Conservation (phyloP, 37 sponge, comb jelly and placozoan genomes). For the Beroe ovata region DNA sequence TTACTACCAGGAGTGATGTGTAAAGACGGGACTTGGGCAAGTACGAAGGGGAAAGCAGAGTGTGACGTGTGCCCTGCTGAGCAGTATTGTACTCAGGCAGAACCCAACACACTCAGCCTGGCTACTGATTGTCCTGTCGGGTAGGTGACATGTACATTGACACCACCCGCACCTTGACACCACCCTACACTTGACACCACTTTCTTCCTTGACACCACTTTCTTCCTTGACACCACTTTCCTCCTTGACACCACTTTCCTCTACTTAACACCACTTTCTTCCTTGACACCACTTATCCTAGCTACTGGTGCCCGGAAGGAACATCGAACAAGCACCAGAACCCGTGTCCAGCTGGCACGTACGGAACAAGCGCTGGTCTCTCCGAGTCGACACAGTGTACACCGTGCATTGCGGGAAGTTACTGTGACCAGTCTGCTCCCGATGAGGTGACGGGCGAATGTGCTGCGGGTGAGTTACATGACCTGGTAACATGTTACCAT, state of each 20-base stretch:
- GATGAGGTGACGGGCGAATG: neutral
- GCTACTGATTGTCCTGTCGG: constrained; percentile 45
- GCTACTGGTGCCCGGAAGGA: constrained; percentile 50
- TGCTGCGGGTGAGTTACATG: constrained; percentile 38
- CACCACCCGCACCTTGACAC: too few species aligned
- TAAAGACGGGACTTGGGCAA: constrained; percentile 31
- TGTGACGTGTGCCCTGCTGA: constrained; percentile 45
- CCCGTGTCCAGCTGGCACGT: constrained; percentile 34
- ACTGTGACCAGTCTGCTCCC: constrained; percentile 21
- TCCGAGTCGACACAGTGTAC: neutral
- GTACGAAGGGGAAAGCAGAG: constrained; percentile 18
- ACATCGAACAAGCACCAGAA: constrained; percentile 4
- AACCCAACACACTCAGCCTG: neutral
- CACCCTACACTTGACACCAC: neutral
- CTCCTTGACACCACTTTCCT: neutral
- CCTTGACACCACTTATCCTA: constrained; percentile 17
- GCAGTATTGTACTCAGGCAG: constrained; percentile 67
- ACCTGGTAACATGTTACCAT: too few species aligned
- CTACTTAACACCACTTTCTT: neutral
- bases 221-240: neutral
- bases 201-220: neutral
- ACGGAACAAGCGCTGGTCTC: constrained; percentile 38
- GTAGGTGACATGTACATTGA: too few species aligned
- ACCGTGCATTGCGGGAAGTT: neutral
- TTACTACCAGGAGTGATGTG: constrained; percentile 2